phyloP scores from a whole-genome alignment of 2,113 vertebrate species.

The Lipotes vexillifer region DNA sequence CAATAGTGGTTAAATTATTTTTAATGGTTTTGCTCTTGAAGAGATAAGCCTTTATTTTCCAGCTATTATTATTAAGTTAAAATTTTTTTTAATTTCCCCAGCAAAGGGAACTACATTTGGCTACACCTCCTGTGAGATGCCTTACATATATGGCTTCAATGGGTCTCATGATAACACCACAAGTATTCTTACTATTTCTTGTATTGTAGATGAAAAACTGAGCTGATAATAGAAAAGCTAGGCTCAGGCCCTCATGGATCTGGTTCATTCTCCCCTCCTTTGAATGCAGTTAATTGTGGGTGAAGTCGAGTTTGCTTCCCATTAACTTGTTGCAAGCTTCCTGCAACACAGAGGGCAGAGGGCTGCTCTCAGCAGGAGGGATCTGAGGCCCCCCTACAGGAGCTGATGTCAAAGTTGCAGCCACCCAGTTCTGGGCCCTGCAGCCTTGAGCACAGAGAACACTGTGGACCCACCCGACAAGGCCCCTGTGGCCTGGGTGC shows the following conservation, averaged over 20 bases:
- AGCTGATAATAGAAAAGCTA: background rate
- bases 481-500: rapidly evolving
- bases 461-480: rapidly evolving
- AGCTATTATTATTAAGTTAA: background rate
- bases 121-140: background rate
- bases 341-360: too few relatives aligned
- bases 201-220: background rate
- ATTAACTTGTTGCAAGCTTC: rapidly evolving
- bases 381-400: background rate
- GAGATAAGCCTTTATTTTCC: background rate
- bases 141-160: background rate
- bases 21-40: background rate
- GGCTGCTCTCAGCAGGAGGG: background rate
- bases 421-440: background rate
- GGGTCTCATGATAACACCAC: background rate
- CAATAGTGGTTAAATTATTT: background rate
- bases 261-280: too few relatives aligned
- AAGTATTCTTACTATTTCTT: background rate
- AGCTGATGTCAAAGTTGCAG: too few relatives aligned
- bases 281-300: rapidly evolving
- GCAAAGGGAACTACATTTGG: background rate
- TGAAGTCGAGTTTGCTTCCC: background rate
- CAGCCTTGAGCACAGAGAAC: background rate
- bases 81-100: background rate
- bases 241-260: too few relatives aligned